Percentiles rank a stretch among this genome's conserved stretches.
Evolutionary conservation across 2,888 invertebrate genomes (phyloP).

Genomic region (Hydroisotoma schaefferi): DNA sequence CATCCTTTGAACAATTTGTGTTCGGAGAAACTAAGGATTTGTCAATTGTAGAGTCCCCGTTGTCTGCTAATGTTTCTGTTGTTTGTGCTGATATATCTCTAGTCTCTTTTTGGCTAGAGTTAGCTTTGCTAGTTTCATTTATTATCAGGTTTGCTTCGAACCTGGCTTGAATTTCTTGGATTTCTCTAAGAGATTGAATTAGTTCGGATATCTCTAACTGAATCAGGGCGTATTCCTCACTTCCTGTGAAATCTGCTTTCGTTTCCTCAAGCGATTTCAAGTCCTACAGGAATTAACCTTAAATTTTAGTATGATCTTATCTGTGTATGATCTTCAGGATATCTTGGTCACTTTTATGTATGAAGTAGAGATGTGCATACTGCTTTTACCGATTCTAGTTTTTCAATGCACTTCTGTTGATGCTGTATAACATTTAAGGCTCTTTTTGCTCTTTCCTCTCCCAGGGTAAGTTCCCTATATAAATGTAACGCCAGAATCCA

Average conservation of each 20-base stretch:
- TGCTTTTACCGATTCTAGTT: neutral
- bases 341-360: neutral
- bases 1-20: no score
- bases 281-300: neutral
- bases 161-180: no score
- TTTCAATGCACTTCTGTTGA: neutral
- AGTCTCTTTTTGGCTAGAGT: no score
- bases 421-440: neutral
- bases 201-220: neutral
- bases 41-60: no score
- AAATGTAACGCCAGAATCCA: no score
- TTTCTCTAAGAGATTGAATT: no score
- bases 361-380: neutral
- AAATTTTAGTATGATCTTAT: neutral
- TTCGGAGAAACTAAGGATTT: no score
- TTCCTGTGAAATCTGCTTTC: neutral
- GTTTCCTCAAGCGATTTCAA: neutral
- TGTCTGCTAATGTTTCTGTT: no score
- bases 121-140: no score
- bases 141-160: no score
- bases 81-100: no score
- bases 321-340: neutral
- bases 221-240: neutral
- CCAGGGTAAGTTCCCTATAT: neutral
- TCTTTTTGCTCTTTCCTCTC: slow-evolving; percentile 2